A percentile compares a stretch with the other conserved stretches of the same genome.
Evolutionary conservation across 2,113 vertebrate species (phyloP).

Genomic region (Varanus komodoensis): DNA sequence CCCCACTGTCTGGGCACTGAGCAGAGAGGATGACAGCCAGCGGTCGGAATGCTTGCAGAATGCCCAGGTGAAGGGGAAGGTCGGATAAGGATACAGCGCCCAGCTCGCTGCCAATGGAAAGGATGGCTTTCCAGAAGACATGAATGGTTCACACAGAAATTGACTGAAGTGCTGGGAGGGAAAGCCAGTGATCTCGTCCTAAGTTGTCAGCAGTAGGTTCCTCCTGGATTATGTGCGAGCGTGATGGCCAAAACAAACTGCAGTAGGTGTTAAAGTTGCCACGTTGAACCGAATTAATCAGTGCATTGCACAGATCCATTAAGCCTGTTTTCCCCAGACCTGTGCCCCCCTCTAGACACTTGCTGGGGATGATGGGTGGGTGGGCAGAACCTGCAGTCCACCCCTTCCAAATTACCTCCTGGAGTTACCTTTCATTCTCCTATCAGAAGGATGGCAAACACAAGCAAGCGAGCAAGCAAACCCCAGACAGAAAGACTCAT

Average conservation of each 20-base stretch:
- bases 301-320: background rate
- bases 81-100: slow-evolving; percentile 50
- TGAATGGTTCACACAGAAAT: background rate
- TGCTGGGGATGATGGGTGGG: background rate
- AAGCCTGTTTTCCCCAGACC: background rate
- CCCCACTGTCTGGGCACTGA: slow-evolving; percentile 21
- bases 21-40: slow-evolving; percentile 26
- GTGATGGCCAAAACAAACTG: background rate
- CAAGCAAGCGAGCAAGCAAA: background rate
- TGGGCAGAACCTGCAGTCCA: background rate
- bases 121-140: background rate
- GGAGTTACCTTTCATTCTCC: background rate
- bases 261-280: background rate
- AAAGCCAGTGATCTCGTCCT: background rate
- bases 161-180: background rate
- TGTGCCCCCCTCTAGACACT: background rate
- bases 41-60: slow-evolving; percentile 37
- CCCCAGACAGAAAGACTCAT: background rate
- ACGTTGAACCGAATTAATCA: background rate
- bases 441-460: background rate
- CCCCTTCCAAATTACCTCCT: background rate
- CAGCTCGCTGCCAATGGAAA: slow-evolving; percentile 43
- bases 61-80: slow-evolving; percentile 28
- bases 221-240: slow-evolving; percentile 6
- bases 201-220: slow-evolving; percentile 25